Base-by-base conservation (phyloP, 2,113 vertebrate species). In the Rattus rattus region DNA sequence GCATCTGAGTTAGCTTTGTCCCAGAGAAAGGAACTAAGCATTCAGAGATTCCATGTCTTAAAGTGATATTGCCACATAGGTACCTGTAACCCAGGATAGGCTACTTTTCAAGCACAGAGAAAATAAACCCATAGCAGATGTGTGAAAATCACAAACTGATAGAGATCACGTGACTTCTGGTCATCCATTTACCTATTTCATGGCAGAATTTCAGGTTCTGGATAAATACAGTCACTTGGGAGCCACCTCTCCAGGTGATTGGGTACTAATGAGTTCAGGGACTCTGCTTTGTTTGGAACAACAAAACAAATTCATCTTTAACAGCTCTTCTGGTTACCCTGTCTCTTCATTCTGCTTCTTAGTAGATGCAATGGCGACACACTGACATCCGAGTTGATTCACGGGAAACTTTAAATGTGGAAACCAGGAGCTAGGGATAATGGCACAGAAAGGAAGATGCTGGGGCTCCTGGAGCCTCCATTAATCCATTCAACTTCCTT, bases 381-480 rank as follows among this genome's bases (percentile, higher is more conserved):
- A 19, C 54, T 5, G 52, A 70, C 6, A n/a, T 54, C n/a, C 1
- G 0, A 12, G 0, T 6, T 83, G 19, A 16, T 47, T 39, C 63
- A 49, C 4, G 52, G 76, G 59, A 20, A 3, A 1, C 28, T 72
- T 75, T 80, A 36, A 61, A 33, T 61, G 33, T 39, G 39, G 28
- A 76, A 87, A 11, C 5, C 47, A 47, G 13, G 7, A 6, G 14
- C 39, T 28, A 36, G 28, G 14, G 14, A 52, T 2, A 4, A 24
- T 1, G 39, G 4, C 14, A 1, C 4, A 43, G 17, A 61, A 22
- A 36, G 14, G 10, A 1, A 73, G 26, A 26, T 43, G 9, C 19
- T 26, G 6, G 5, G 26, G 49, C 5, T 9, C 24, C 17, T 6
- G 24, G 4, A n/a, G 28, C 24, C 20, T 56, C 24, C 24, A 0